Evolutionary conservation across 2,797 vertebrate genomes (phyloP).

Genomic region (Semaprochilodus insignis): DNA sequence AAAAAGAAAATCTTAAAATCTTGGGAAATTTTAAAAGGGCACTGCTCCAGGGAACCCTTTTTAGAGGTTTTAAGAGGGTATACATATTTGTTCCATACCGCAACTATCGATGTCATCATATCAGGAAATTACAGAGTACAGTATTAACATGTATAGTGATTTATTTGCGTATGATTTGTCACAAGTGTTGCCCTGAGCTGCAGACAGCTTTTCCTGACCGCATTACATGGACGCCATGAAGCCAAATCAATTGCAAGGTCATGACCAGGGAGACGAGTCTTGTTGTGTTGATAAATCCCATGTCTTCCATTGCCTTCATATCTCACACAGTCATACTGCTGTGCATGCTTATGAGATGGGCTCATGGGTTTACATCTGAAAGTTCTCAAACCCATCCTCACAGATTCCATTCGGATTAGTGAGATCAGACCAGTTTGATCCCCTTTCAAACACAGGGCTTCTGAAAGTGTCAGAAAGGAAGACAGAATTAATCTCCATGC

Average conservation of each 20-base stretch:
- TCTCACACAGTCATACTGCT: background rate
- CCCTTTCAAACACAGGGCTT: constrained; percentile 29
- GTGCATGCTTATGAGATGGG: constrained; percentile 22
- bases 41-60: background rate
- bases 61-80: background rate
- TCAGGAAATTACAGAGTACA: background rate
- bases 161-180: no score
- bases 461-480: constrained; percentile 37
- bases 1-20: no score
- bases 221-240: background rate
- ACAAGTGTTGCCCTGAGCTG: background rate
- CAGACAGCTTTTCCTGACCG: background rate
- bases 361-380: constrained; percentile 21
- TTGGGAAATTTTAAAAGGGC: no score
- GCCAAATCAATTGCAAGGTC: background rate
- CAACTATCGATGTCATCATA: background rate
- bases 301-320: background rate
- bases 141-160: background rate
- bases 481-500: constrained; percentile 19
- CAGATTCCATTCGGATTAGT: constrained; percentile 40
- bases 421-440: constrained; percentile 27
- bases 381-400: constrained; percentile 10
- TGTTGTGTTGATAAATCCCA: background rate
- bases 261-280: background rate
- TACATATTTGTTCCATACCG: background rate